A percentile compares a stretch with the other conserved stretches of the same genome.
phyloP scores from a whole-genome alignment of 2,113 vertebrate genomes.

The Monarcha castaneiventris region DNA sequence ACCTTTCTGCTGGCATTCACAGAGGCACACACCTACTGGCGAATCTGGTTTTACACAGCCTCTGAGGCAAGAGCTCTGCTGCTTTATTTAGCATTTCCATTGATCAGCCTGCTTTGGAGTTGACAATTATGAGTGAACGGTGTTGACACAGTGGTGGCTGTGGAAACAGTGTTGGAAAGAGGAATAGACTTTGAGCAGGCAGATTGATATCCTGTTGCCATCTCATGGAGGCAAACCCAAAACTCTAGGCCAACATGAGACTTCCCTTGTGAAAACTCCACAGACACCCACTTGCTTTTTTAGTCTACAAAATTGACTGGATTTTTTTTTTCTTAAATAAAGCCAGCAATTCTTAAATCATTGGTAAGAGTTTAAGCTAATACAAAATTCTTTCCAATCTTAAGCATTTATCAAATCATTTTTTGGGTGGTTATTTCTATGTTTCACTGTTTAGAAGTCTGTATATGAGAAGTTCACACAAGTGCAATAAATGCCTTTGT shows the following conservation, averaged over 20 bases:
- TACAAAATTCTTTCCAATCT: neutral
- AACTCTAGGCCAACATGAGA: neutral
- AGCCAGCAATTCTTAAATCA: neutral
- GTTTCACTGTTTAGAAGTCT: neutral
- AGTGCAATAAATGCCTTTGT: neutral
- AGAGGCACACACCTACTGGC: neutral
- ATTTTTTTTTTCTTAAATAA: neutral
- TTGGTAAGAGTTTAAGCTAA: neutral
- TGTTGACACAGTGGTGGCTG: neutral
- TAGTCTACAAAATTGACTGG: neutral
- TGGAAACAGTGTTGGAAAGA: neutral
- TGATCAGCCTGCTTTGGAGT: constrained; percentile 9
- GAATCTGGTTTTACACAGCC: neutral
- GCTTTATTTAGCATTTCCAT: constrained; percentile 46
- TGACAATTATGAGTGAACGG: neutral
- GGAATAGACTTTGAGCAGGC: neutral
- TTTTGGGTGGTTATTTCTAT: neutral
- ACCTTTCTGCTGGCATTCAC: neutral
- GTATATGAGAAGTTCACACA: neutral
- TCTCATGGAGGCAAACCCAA: neutral
- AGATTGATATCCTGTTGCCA: constrained; percentile 9
- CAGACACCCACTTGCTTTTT: neutral
- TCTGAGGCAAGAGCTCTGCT: neutral
- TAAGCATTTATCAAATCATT: neutral
- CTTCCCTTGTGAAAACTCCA: neutral